These are phyloP conservation scores for Acronicta psi DNA, from an alignment of 2,888 invertebrate species.

Conservation along the genomic window DNA sequence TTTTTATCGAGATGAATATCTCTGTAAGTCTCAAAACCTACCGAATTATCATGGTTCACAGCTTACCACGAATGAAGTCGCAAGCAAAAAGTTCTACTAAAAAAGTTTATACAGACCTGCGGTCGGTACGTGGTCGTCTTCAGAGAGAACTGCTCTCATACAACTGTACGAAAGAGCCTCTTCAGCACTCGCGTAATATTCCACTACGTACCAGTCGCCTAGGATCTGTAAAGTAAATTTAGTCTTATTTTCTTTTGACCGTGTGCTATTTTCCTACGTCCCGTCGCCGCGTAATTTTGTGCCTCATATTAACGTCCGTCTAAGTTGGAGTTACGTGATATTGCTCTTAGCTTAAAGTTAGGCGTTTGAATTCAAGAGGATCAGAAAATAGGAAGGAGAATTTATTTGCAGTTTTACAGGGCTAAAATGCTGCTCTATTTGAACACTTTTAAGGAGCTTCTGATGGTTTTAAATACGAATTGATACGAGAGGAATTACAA, in stretches of 20 bases:
- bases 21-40: too few relatives aligned
- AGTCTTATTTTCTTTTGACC: fast-evolving
- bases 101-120: conserved; percentile 65
- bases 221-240: conserved; percentile 89
- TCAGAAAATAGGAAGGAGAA: neutral
- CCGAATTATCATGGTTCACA: too few relatives aligned
- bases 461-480: too few relatives aligned
- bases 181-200: conserved; percentile 96
- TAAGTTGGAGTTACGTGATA: conserved; percentile 21
- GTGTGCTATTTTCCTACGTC: conserved; percentile 17
- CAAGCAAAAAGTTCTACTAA: neutral
- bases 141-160: conserved; percentile 93
- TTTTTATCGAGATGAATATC: too few relatives aligned
- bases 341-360: conserved; percentile 38
- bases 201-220: conserved; percentile 95
- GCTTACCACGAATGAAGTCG: too few relatives aligned
- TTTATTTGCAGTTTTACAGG: neutral
- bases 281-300: conserved; percentile 23
- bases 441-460: too few relatives aligned
- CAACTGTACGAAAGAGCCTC: conserved; percentile 95
- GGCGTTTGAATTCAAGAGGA: conserved; percentile 26
- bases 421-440: too few relatives aligned
- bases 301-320: conserved; percentile 40
- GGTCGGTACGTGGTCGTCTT: conserved; percentile 81
- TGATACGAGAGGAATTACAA: too few relatives aligned